Conservation (phyloP, 2,888 invertebrate species). For the Gryllus longicercus region DNA sequence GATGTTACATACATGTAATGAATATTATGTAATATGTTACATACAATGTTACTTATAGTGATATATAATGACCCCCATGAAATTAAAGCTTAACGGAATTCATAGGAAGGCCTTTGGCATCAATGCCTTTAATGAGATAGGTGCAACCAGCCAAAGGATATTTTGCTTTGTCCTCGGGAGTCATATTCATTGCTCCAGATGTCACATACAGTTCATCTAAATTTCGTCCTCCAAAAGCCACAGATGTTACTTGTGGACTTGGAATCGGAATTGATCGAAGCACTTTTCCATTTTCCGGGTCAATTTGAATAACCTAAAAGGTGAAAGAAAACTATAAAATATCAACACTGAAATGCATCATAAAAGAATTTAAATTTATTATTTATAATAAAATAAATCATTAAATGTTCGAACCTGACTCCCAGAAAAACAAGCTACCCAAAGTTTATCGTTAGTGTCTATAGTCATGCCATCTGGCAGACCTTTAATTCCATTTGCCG, state of each 20-base stretch:
- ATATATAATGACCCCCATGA: no score
- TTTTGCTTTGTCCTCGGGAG: slow-evolving; percentile 46
- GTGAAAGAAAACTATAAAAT: neutral
- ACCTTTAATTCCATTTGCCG: slow-evolving; percentile 47
- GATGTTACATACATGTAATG: no score
- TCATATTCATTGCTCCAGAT: slow-evolving; percentile 55
- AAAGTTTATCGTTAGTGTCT: slow-evolving; percentile 71
- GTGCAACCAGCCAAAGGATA: slow-evolving; percentile 55
- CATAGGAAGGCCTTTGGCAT: slow-evolving; percentile 52
- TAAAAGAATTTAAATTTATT: neutral
- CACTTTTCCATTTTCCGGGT: slow-evolving; percentile 55
- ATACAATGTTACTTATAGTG: no score
- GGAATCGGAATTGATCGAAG: slow-evolving; percentile 61
- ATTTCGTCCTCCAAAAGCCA: slow-evolving; percentile 65
- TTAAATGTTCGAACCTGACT: slow-evolving; percentile 49
- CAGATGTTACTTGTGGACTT: slow-evolving; percentile 65
- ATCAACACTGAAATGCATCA: neutral
- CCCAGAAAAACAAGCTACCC: slow-evolving; percentile 72
- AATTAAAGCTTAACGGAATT: neutral
- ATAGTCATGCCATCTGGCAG: slow-evolving; percentile 76
- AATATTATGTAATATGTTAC: no score
- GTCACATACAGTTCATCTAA: slow-evolving; percentile 68
- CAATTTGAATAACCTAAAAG: slow-evolving; percentile 43
- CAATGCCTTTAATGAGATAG: slow-evolving; percentile 58
- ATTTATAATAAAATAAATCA: neutral